Conservation (phyloP, 2,113 vertebrate genomes). For the Trogon surrucura region DNA sequence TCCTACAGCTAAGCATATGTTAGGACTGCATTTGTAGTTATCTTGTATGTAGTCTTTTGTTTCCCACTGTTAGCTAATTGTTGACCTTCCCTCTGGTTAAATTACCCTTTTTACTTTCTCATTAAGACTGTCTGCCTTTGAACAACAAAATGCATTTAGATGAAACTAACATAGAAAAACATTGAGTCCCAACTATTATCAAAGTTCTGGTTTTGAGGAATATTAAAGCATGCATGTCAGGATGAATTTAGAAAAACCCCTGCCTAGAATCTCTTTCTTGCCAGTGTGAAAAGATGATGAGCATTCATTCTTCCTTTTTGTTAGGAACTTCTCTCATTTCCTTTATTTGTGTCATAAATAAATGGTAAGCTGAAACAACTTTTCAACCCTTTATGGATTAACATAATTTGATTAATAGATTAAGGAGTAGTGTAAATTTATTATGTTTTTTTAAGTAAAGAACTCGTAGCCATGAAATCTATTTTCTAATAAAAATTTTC, state of each 20-base stretch:
- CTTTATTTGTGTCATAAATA: not conserved
- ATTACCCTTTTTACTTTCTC: not conserved
- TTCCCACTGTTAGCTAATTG: not conserved
- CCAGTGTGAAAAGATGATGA: not conserved
- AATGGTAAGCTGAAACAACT: not conserved
- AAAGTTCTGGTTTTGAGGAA: not conserved
- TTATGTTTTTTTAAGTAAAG: not conserved
- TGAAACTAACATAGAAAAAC: not conserved
- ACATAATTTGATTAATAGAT: not conserved
- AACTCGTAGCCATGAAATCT: not conserved
- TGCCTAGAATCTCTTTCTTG: not conserved
- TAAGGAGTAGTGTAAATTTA: not conserved
- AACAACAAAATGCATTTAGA: not conserved
- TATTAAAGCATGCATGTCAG: not conserved
- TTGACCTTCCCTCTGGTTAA: not conserved
- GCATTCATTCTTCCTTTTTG: fast-evolving
- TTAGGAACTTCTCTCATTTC: not conserved
- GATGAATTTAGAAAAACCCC: not conserved
- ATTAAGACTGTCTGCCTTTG: not conserved
- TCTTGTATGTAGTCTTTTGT: not conserved
- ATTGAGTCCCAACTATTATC: not conserved
- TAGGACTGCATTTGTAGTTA: not conserved
- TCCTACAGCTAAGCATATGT: not conserved
- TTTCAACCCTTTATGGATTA: not conserved
- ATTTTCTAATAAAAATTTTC: not conserved